phyloP scores from a whole-genome alignment of 2,888 invertebrate species.

The Thyatira batis region DNA sequence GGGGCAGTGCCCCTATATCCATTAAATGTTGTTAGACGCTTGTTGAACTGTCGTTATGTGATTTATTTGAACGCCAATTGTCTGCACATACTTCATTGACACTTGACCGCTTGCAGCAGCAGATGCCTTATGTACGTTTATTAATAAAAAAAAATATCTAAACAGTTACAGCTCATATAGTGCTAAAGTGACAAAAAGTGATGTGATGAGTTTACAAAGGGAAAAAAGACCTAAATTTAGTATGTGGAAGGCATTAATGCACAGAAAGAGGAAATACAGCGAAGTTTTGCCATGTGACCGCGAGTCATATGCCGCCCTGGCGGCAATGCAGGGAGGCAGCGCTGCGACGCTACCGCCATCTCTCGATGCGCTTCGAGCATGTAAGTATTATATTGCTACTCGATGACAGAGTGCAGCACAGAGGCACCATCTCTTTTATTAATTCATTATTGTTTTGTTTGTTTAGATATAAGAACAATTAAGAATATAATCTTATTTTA shows the following conservation, averaged over 20 bases:
- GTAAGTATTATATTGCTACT: conserved; percentile 70
- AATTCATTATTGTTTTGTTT: not conserved
- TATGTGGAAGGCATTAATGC: conserved; percentile 77
- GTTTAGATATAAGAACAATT: not conserved
- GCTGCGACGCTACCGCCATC: conserved; percentile 78
- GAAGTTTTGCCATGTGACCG: conserved; percentile 67
- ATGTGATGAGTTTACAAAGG: conserved; percentile 72
- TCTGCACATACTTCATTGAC: conserved; percentile 42
- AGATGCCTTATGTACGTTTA: conserved; percentile 25
- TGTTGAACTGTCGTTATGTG: conserved; percentile 51
- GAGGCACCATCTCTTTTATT: not conserved
- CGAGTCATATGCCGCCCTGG: conserved; percentile 73
- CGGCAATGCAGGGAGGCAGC: conserved; percentile 74
- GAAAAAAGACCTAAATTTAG: conserved; percentile 66
- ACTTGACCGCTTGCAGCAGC: conserved; percentile 27
- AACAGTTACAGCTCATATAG: not conserved
- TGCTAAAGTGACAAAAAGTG: conserved; percentile 23
- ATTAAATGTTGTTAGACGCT: conserved; percentile 60
- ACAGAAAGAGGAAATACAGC: conserved; percentile 74
- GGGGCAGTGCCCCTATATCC: conserved; percentile 68
- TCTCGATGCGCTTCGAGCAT: conserved; percentile 76
- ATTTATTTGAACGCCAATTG: conserved; percentile 70
- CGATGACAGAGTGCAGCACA: conserved; percentile 56
- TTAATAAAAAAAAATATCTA: not conserved
- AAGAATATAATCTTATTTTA: too few relatives aligned